These are phyloP conservation scores for Melanotus villosus DNA, from an alignment of 2,888 invertebrate species.

Conservation along the genomic window DNA sequence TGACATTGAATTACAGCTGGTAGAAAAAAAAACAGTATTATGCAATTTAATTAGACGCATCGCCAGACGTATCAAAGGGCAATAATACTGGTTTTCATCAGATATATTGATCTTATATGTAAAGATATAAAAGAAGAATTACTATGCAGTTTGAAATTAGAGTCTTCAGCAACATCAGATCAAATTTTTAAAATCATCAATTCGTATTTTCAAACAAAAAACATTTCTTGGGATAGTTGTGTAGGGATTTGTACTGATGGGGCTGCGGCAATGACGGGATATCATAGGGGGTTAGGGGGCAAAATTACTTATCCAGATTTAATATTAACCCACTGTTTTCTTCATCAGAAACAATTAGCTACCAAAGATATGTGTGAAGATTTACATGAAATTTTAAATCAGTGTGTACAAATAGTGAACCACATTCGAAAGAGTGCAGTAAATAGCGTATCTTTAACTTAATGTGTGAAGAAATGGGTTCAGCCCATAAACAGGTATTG, in stretches of 20 bases:
- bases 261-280: neutral
- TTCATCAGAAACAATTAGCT: neutral
- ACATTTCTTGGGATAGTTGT: neutral
- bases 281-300: neutral
- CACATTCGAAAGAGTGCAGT: constrained; percentile 7
- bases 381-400: neutral
- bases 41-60: too few species aligned
- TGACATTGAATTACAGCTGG: too few species aligned
- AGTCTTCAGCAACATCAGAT: too few species aligned
- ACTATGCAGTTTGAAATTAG: too few species aligned
- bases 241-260: neutral
- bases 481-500: constrained; percentile 12
- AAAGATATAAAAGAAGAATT: too few species aligned
- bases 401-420: neutral
- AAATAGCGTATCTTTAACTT: neutral
- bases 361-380: neutral
- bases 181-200: too few species aligned
- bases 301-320: constrained; percentile 2
- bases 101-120: too few species aligned
- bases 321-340: neutral
- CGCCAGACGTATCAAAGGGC: too few species aligned
- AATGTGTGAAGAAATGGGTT: constrained; percentile 19
- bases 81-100: too few species aligned
- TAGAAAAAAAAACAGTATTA: too few species aligned
- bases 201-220: neutral